Evolutionary conservation across 2,113 vertebrate species (phyloP), one percentile per base, ranked within the genome.

Genomic region (Cervus canadensis): DNA sequence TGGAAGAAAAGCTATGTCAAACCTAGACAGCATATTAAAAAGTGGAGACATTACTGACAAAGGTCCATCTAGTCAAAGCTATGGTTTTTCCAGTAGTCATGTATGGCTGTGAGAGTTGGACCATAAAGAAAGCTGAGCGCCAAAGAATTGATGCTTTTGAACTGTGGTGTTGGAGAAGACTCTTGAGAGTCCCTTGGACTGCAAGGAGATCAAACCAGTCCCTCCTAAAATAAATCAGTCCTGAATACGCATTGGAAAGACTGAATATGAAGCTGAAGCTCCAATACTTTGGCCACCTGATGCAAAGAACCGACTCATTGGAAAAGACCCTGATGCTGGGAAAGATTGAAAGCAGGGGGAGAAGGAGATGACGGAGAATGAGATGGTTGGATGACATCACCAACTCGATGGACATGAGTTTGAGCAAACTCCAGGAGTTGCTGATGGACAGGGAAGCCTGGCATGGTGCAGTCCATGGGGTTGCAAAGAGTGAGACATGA

Each of bases 121-220:
- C 64, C 2, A 40, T 71, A 71, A 11, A 71, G n/a, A 71, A 71
- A 71, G 19, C 19, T 23, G 10, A 71, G 9, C 0, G 0, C 19
- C 19, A 12, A 71, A 40, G 67, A 40, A 71, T 11, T 71, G 67
- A 71, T 36, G 19, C n/a, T 71, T 71, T 71, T 40, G 67, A 36
- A 71, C n/a, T 71, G 67, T 71, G 67, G 9, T 71, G 67, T 36
- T 71, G n/a, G n/a, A 71, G 17, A 71, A 71, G n/a, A 36, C n/a
- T 36, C n/a, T 71, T 36, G n/a, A 71, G 67, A 71, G 64, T 71
- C 9, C n/a, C 67, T 71, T 40, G n/a, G 9, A 21, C 67, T 40
- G 10, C 67, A 71, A 71, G 19, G n/a, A 71, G 67, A 71, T 71
- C n/a, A 11, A 71, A 71, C 67, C 67, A 71, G 2, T 71, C 64